Base-by-base conservation (phyloP, 2,797 vertebrate species). In the Notoglanidium macrostoma region DNA sequence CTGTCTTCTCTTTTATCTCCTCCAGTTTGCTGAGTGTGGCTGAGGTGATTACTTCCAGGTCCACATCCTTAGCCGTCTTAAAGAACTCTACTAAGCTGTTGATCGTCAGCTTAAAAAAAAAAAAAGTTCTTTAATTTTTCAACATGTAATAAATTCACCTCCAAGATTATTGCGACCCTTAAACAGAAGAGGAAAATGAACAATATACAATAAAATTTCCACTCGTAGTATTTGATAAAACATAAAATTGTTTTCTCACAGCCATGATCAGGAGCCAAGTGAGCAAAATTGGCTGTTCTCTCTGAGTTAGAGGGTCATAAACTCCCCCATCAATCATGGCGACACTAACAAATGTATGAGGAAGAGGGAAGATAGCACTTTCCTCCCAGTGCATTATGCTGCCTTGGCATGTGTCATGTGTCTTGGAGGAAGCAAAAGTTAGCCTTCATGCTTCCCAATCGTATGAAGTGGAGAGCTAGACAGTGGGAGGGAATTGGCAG, bases 1-100 rank as follows among this genome's bases (percentile, higher is more conserved):
- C 96, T 0, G 98, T 99, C 92, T 95, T 98, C 87, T 98, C 97
- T 94, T 98, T 99, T 89, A 99, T 97, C 95, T 99, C 97, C 92
- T 99, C 98, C 78, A 99, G 92, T 83, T 99, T 99, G 91, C 96
- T 97, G 88, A 99, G 95, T 0, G 98, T 99, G 85, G 97, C 97
- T 0, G 97, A 96, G 6, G 98, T 98, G 90, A 99, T 92, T 1
- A 97, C 96, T 88, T 98, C 97, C 90, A 99, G 95, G 90, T 99
- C 96, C 65, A 99, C 94, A 23, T 96, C 96, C 86, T 96, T 97
- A 78, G 90, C 96, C 0, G 96, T 96, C 89, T 96, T 96, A 87
- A 99, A 99, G 93, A 99, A 99, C 80, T 98, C 98, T 1, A 94
- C 95, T 88, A 99, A 72, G 59, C 97, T 96, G 93, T 98, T 99